These are phyloP conservation scores for Tachina grossa DNA, from an alignment of 2,888 invertebrate species.

Conservation along the genomic window DNA sequence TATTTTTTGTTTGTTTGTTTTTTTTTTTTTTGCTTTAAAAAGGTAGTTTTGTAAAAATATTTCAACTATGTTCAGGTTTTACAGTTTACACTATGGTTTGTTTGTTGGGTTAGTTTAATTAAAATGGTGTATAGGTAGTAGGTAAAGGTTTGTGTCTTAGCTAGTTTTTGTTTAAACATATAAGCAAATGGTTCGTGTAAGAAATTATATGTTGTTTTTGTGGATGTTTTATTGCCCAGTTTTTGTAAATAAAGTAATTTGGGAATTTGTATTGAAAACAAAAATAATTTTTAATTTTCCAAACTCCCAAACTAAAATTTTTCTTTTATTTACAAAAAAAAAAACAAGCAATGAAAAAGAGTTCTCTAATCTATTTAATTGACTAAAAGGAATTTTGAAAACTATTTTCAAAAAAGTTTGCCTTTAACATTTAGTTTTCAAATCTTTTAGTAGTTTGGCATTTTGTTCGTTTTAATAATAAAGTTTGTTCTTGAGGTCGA, in stretches of 20 bases:
- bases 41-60: slow-evolving; percentile 59
- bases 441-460: slow-evolving; percentile 47
- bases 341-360: background rate
- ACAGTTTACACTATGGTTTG: slow-evolving; percentile 72
- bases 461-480: slow-evolving; percentile 31
- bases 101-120: slow-evolving; percentile 62
- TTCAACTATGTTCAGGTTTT: slow-evolving; percentile 68
- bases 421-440: slow-evolving; percentile 57
- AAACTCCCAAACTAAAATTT: no score
- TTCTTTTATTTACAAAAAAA: no score
- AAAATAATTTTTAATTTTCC: no score
- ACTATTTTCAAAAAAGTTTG: slow-evolving; percentile 42
- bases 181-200: slow-evolving; percentile 55
- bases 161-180: slow-evolving; percentile 19
- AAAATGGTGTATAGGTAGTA: slow-evolving; percentile 19
- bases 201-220: slow-evolving; percentile 29
- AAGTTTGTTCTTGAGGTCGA: background rate
- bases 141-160: slow-evolving; percentile 58
- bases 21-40: slow-evolving; percentile 8
- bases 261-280: no score
- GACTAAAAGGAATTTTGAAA: slow-evolving; percentile 21
- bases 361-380: slow-evolving; percentile 1
- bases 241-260: no score
- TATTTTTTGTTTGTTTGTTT: background rate
- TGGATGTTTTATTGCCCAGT: no score